These are phyloP conservation scores for Spizella passerina DNA, from an alignment of 2,797 vertebrate species.

Conservation along the genomic window DNA sequence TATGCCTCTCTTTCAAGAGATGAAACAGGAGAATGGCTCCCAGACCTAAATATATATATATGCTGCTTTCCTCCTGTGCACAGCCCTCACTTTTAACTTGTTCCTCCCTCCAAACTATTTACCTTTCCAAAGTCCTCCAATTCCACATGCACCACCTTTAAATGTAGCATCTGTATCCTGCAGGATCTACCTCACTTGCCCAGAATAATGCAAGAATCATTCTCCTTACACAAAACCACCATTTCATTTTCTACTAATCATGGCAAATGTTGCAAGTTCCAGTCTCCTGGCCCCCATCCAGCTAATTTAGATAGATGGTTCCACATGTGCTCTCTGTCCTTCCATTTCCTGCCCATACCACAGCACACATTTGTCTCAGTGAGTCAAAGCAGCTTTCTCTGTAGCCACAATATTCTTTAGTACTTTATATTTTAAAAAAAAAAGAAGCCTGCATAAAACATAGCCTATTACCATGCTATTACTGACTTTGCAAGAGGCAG, in stretches of 20 bases:
- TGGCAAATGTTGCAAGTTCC: background rate
- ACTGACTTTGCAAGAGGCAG: background rate
- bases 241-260: constrained; percentile 31
- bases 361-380: background rate
- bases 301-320: constrained; percentile 57
- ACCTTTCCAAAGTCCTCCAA: background rate
- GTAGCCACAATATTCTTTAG: background rate
- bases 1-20: constrained; percentile 4
- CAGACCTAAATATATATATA: constrained; percentile 7
- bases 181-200: background rate
- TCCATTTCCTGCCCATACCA: constrained; percentile 35
- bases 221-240: background rate
- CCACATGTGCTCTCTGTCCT: constrained; percentile 52
- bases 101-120: background rate
- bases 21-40: background rate
- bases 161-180: background rate
- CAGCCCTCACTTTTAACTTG: background rate
- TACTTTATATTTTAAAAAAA: background rate
- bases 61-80: background rate
- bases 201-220: background rate
- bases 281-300: constrained; percentile 30
- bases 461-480: background rate
- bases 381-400: constrained; percentile 26
- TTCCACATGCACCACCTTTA: background rate
- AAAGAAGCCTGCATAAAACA: background rate